Conservation (phyloP, 2,888 invertebrate species). For the Anticlea derivata region DNA sequence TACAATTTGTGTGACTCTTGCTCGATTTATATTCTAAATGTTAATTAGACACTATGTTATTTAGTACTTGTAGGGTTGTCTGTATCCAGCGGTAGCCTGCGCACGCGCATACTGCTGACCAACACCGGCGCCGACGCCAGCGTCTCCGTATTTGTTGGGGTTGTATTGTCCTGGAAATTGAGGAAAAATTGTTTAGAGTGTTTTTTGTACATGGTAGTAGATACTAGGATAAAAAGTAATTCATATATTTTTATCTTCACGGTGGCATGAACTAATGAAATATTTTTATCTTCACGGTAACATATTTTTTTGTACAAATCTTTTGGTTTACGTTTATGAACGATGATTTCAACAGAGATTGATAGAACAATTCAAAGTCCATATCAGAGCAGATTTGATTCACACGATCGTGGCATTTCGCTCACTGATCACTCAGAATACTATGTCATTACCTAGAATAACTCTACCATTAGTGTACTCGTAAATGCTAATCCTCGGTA, state of each 20-base stretch:
- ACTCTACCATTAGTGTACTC: conserved; percentile 23
- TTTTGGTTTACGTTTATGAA: too few species aligned
- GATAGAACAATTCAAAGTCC: not conserved
- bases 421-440: not conserved
- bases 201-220: too few species aligned
- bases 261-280: too few species aligned
- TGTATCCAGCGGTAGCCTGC: conserved; percentile 64
- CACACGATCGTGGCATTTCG: conserved; percentile 33
- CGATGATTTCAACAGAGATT: not conserved
- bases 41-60: conserved; percentile 2
- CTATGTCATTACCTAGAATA: conserved; percentile 16
- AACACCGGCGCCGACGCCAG: conserved; percentile 39
- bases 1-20: conserved; percentile 28
- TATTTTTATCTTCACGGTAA: too few species aligned
- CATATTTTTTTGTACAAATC: too few species aligned
- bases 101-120: conserved; percentile 56
- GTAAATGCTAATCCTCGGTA: conserved; percentile 14
- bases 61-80: conserved; percentile 74
- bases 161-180: conserved; percentile 74
- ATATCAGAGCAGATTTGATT: conserved; percentile 21
- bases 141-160: conserved; percentile 67
- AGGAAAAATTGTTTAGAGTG: conserved; percentile 14
- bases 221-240: too few species aligned
- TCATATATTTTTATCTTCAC: too few species aligned
- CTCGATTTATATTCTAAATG: conserved; percentile 33